Evolutionary conservation across 2,888 invertebrate species (phyloP).

Genomic region (Chaetogeoica ovagalla): DNA sequence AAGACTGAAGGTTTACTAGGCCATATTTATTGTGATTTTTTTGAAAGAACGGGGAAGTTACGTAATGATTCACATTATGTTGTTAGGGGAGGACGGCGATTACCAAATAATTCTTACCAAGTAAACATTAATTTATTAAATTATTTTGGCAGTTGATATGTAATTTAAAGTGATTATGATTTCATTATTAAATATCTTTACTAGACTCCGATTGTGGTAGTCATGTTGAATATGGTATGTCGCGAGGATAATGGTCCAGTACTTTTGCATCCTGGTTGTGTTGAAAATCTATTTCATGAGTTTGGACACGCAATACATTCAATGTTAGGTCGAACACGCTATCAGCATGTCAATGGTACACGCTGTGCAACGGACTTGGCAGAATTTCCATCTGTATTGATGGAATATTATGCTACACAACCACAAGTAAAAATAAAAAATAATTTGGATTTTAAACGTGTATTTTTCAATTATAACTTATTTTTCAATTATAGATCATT

Average conservation of each 20-base stretch:
- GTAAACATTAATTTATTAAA: slow-evolving; percentile 59
- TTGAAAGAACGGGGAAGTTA: slow-evolving; percentile 86
- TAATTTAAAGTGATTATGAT: neutral
- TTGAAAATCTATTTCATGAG: slow-evolving; percentile 98
- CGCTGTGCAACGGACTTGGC: slow-evolving; percentile 97
- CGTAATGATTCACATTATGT: slow-evolving; percentile 99
- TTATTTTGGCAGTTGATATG: neutral
- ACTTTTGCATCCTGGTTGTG: slow-evolving; percentile 77
- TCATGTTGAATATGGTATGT: slow-evolving; percentile 84
- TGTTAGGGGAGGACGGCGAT: slow-evolving; percentile 85
- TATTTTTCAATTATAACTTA: neutral
- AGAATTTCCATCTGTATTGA: slow-evolving; percentile 96
- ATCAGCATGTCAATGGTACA: slow-evolving; percentile 97
- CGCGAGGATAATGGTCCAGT: slow-evolving; percentile 77
- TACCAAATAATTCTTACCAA: slow-evolving; percentile 81
- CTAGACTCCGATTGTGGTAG: slow-evolving; percentile 85
- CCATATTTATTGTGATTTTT: slow-evolving; percentile 96
- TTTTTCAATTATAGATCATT: slow-evolving; percentile 66
- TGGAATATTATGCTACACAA: slow-evolving; percentile 96
- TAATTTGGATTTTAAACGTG: no score
- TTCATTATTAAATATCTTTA: neutral
- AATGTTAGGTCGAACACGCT: slow-evolving; percentile 91
- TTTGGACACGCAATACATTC: slow-evolving; percentile 99
- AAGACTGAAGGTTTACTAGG: slow-evolving; percentile 82
- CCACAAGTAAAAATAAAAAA: slow-evolving; percentile 65